phyloP scores from a whole-genome alignment of 2,888 invertebrate genomes.

The Saturnia japonica region DNA sequence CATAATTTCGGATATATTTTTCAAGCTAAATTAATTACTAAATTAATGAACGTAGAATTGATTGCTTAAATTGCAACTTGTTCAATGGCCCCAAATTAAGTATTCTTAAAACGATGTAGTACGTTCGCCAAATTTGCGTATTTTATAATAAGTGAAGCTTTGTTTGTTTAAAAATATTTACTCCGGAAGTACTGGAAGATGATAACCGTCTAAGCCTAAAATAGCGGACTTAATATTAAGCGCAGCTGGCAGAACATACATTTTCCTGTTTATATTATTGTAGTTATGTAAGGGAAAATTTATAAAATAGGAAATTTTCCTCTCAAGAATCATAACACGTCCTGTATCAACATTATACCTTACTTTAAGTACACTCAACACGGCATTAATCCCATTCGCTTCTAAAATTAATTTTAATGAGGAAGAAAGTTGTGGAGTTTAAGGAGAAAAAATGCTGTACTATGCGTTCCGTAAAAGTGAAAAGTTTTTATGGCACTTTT shows the following conservation, averaged over 20 bases:
- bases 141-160: slow-evolving; percentile 5
- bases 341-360: slow-evolving; percentile 41
- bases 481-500: slow-evolving; percentile 29
- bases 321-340: slow-evolving; percentile 50
- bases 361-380: slow-evolving; percentile 24
- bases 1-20: too few species aligned
- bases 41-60: neutral
- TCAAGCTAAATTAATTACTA: too few species aligned
- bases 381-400: slow-evolving; percentile 24
- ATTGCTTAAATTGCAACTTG: neutral
- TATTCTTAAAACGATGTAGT: neutral
- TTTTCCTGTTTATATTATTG: neutral
- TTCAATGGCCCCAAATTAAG: slow-evolving; percentile 4
- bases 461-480: slow-evolving; percentile 33
- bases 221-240: neutral
- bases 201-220: neutral
- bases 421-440: slow-evolving; percentile 32
- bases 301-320: neutral
- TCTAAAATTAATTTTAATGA: slow-evolving; percentile 42
- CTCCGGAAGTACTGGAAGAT: neutral
- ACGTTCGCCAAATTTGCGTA: neutral
- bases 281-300: neutral
- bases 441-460: slow-evolving; percentile 30
- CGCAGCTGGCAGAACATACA: neutral
- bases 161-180: neutral